Conservation (phyloP, 2,888 invertebrate genomes). For the Junonia oenone region DNA sequence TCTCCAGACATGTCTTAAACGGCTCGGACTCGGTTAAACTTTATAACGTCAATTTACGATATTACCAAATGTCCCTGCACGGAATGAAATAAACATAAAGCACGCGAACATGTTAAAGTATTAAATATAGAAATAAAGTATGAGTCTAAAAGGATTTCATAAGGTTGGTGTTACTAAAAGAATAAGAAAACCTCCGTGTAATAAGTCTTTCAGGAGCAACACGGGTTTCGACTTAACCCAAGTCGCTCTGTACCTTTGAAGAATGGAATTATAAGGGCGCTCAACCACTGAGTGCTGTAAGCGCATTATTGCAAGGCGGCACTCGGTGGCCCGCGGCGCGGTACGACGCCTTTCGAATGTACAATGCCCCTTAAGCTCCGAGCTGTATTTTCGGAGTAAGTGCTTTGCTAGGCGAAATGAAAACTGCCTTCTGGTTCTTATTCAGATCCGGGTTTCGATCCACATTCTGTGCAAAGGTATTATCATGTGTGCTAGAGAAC, state of each 20-base stretch:
- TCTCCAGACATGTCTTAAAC: conserved; percentile 5
- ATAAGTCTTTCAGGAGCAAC: conserved; percentile 42
- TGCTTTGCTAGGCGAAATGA: conserved; percentile 63
- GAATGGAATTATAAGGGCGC: conserved; percentile 67
- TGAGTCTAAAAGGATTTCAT: conserved; percentile 21
- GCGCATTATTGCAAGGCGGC: conserved; percentile 70
- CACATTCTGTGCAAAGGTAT: conserved; percentile 48
- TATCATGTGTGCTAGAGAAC: conserved; percentile 44
- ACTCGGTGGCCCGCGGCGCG: conserved; percentile 43
- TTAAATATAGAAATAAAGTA: conserved; percentile 15
- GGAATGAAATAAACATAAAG: background rate
- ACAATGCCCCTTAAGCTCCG: conserved; percentile 66
- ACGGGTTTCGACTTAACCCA: conserved; percentile 68
- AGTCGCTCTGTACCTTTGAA: conserved; percentile 51
- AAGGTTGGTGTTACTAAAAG: conserved; percentile 25
- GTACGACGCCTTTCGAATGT: conserved; percentile 61
- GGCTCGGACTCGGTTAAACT: background rate
- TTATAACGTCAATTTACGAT: background rate
- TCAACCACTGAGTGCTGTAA: conserved; percentile 59
- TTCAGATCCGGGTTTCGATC: conserved; percentile 44
- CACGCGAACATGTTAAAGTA: background rate
- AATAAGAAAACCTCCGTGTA: conserved; percentile 41
- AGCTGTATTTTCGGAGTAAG: conserved; percentile 60
- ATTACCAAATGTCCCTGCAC: background rate
- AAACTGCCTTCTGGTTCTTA: conserved; percentile 58